Conservation (phyloP, 1,140 invertebrate genomes). For the Microplitis mediator region DNA sequence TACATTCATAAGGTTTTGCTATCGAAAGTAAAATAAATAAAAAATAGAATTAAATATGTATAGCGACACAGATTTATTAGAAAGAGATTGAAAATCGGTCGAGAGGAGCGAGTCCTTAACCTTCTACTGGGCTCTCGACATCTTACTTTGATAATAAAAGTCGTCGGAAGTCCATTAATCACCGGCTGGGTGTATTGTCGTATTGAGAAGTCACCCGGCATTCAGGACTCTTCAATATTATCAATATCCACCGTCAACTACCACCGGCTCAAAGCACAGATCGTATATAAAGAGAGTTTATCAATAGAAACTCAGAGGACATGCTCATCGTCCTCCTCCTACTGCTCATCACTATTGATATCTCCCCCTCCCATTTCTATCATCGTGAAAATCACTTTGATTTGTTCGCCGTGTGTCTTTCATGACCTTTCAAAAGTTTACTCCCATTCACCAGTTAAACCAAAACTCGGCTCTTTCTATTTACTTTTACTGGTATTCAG, state of each 20-base stretch:
- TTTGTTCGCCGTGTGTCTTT: not conserved
- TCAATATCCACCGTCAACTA: conserved; percentile 46
- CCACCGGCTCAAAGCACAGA: conserved; percentile 33
- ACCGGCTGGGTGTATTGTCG: conserved; percentile 44
- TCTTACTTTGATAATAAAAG: conserved; percentile 45
- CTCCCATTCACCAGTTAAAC: conserved; percentile 1
- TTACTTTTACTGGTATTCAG: not conserved
- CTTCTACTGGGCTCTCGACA: conserved; percentile 26
- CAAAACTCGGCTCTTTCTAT: not conserved
- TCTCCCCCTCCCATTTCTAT: not conserved
- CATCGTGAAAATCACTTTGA: conserved; percentile 16
- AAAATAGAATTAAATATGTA: not conserved
- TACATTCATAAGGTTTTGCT: not conserved
- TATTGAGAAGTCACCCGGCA: conserved; percentile 40
- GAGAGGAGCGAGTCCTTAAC: not conserved
- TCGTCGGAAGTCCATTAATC: conserved; percentile 52
- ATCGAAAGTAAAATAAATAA: not conserved
- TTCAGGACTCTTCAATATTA: conserved; percentile 48
- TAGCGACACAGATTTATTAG: too few species aligned
- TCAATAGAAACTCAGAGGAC: conserved; percentile 41
- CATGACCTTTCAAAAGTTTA: conserved; percentile 28
- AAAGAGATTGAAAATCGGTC: conserved; percentile 7
- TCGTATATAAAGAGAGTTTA: conserved; percentile 41
- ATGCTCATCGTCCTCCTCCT: conserved; percentile 22
- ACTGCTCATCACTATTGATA: not conserved